Percentiles rank a stretch among this genome's conserved stretches.
Evolutionary conservation across 2,888 invertebrate species (phyloP).

Genomic region (Campoplex nolae): DNA sequence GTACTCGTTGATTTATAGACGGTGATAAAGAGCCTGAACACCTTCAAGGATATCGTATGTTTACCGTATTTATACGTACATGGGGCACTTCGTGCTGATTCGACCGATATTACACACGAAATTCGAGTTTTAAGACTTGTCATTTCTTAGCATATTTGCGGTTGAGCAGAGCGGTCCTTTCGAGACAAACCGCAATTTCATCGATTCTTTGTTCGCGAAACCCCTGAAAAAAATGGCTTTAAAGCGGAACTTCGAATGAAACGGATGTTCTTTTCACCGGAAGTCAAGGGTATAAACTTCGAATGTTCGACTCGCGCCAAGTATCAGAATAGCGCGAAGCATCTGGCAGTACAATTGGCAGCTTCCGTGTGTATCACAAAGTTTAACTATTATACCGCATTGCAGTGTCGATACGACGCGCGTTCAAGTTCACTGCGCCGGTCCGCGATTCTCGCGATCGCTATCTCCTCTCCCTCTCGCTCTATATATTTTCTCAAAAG

Average conservation of each 20-base stretch:
- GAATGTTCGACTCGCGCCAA: neutral
- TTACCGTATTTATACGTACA: conserved; percentile 20
- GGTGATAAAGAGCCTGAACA: conserved; percentile 69
- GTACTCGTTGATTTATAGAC: conserved; percentile 69
- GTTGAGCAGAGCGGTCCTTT: neutral
- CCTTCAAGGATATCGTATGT: conserved; percentile 55
- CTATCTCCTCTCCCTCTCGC: neutral
- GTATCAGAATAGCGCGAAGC: neutral
- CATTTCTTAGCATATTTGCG: neutral
- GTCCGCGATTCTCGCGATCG: conserved; percentile 20
- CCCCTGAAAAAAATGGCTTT: neutral
- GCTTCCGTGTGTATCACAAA: neutral
- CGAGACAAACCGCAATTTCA: neutral
- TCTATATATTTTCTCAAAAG: neutral
- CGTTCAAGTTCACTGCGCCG: conserved; percentile 50
- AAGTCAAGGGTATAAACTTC: neutral
- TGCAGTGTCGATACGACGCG: conserved; percentile 57
- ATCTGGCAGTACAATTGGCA: neutral
- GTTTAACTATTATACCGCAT: conserved; percentile 50
- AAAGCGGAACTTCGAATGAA: neutral
- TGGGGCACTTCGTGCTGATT: conserved; percentile 11
- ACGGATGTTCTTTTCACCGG: neutral
- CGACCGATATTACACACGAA: neutral
- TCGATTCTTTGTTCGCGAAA: neutral
- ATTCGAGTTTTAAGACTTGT: neutral